Conservation (phyloP, 2,888 invertebrate genomes). For the Bimastos eiseni region DNA sequence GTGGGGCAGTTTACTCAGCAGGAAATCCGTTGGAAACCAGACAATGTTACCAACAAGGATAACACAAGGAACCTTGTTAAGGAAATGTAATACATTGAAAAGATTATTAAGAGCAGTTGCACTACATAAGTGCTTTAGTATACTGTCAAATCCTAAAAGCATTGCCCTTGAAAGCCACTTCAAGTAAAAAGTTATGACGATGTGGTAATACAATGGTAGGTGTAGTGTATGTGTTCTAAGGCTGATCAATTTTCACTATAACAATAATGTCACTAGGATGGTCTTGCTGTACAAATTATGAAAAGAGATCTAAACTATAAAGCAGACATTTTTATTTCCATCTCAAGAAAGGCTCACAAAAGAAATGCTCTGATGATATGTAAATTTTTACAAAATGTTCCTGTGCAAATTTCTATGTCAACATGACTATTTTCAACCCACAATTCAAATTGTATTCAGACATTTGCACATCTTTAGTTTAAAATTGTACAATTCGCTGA, state of each 20-base stretch:
- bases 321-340: too few species aligned
- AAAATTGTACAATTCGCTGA: too few species aligned
- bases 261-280: not conserved
- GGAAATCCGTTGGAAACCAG: slow-evolving; percentile 84
- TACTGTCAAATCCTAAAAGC: not conserved
- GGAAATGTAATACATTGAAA: not conserved
- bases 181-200: not conserved
- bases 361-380: too few species aligned
- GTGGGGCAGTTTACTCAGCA: slow-evolving; percentile 69
- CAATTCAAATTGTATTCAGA: too few species aligned
- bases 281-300: not conserved
- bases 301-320: not conserved
- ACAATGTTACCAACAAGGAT: slow-evolving; percentile 78
- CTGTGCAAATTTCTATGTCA: too few species aligned
- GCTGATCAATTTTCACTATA: not conserved
- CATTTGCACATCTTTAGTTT: too few species aligned
- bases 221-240: not conserved
- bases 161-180: not conserved
- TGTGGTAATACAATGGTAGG: not conserved
- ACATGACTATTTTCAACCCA: too few species aligned
- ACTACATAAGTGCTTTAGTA: not conserved
- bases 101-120: not conserved
- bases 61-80: slow-evolving; percentile 74
- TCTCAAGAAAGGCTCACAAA: too few species aligned
- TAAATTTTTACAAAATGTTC: too few species aligned